Base-by-base conservation (phyloP, 2,797 vertebrate genomes). In the Sebastes cheni region DNA sequence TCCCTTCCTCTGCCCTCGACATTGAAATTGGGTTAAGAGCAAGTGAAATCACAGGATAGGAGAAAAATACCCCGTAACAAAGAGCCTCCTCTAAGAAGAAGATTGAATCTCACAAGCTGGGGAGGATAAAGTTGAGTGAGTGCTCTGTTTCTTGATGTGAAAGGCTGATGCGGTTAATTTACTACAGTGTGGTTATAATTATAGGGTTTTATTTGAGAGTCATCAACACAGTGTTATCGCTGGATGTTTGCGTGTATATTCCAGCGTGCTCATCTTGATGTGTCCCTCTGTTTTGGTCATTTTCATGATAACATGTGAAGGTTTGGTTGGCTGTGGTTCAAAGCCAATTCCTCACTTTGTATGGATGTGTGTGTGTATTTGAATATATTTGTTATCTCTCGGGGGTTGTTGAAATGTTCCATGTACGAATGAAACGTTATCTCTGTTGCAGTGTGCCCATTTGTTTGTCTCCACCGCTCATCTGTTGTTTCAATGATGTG, bases 41-140 rank as follows among this genome's bases (percentile, higher is more conserved):
- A 94, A 95, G 80, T 93, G 89, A 93, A 94, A 92, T 95, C 93
- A 92, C 93, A 94, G 92, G 93, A 93, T 76, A 81, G 76, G 65
- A 73, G 70, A 72, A 89, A 88, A 91, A 90, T 80, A 79, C 36
- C 67, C 32, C 8, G 12, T 77, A 83, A 89, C 79, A 92, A 92
- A 90, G 77, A 80, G 59, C 75, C 74, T 80, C 71, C 34, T 86
- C 78, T 91, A 94, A 92, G 83, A 70, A 80, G 92, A 91, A 93
- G 84, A 92, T 94, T 92, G 73, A 93, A 92, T 94, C 86, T 87
- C 71, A 32, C 77, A 77, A 68, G 67, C 32, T 72, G 23, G 70
- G 65, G 74, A 73, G 72, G 81, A 67, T 65, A 69, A 80, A 80
- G 80, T 73, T 36, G 18, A 74, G 75, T 83, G 78, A 72, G 64